Evolutionary conservation across 2,888 invertebrate species (phyloP), one percentile per base, ranked within the genome.

Genomic region (Orgyia antiqua): DNA sequence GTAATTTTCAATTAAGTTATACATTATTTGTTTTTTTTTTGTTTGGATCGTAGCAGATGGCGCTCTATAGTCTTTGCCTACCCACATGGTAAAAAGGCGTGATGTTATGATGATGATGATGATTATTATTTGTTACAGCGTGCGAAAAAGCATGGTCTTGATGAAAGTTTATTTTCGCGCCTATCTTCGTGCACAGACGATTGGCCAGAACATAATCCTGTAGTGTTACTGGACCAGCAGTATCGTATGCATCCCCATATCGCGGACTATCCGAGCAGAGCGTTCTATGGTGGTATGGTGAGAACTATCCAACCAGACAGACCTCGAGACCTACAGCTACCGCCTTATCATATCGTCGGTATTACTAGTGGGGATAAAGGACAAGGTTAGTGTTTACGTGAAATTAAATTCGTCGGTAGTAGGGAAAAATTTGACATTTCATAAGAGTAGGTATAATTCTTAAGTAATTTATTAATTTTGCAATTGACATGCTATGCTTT

Each of bases 221-320:
- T 90, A 5, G 75, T 88, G 41, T 72, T 89, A 48, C 76, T 95
- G 15, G 80, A 87, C 43, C 86, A 76, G 2, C 97, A 97, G 68
- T 96, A 96, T 72, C 88, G 97, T 42, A 97, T 97, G 97, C 92
- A 94, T 48, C 88, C 89, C 1, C 91, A 91, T 31, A 96, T 97
- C 46, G 91, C 92, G 2, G 75, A 82, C 33, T 97, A 93, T 88
- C 96, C 97, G 1, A 95, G 93, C 70, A 70, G 83, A 19, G 88
- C 88, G 25, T 93, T 94, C 71, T 95, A 95, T 64, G 78, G 73
- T 24, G 88, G 88, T 4, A 71, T 63, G 40, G 71, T 94, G 27
- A 55, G 46, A 24, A 80, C 68, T 31, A 50, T 56, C n/a, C 51
- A 64, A 12, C 55, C 57, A 9, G 31, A 42, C 17, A 36, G 61